Evolutionary conservation across 1,140 invertebrate genomes (phyloP).

Genomic region (Trissolcus basalis): DNA sequence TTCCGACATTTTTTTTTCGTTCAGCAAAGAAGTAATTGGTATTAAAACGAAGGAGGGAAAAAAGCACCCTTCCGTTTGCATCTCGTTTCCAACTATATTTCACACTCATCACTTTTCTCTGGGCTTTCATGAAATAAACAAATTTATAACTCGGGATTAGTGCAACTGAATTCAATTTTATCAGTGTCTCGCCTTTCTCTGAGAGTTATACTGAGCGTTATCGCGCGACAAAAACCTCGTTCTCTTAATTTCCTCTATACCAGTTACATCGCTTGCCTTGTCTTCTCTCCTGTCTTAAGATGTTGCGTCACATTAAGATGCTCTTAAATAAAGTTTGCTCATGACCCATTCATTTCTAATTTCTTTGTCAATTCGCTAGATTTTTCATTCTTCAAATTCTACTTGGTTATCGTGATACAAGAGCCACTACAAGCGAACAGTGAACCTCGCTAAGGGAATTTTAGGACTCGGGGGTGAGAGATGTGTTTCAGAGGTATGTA

Average conservation of each 20-base stretch:
- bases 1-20: constrained; percentile 3
- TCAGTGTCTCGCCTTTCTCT: constrained; percentile 1
- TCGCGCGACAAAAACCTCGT: constrained; percentile 9
- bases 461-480: constrained; percentile 33
- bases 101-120: constrained; percentile 28
- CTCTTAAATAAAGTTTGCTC: constrained; percentile 1
- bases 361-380: constrained; percentile 18
- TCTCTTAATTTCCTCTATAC: constrained; percentile 25
- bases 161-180: constrained; percentile 42
- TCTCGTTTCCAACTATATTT: constrained; percentile 40
- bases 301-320: constrained; percentile 15
- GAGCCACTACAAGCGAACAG: constrained; percentile 55
- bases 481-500: constrained; percentile 62
- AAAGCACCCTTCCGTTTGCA: constrained; percentile 33
- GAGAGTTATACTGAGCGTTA: constrained; percentile 23
- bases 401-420: constrained; percentile 58
- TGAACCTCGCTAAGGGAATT: constrained; percentile 53
- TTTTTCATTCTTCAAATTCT: constrained; percentile 23
- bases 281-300: constrained; percentile 1
- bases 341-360: constrained; percentile 14
- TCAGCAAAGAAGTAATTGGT: constrained; percentile 21
- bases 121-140: constrained; percentile 34
- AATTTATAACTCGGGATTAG: constrained; percentile 34
- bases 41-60: constrained; percentile 25
- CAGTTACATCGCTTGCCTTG: constrained; percentile 23